A percentile compares a stretch with the other conserved stretches of the same genome.
These are phyloP conservation scores for Oligia fasciuncula DNA, from an alignment of 2,888 invertebrate genomes.

Conservation along the genomic window DNA sequence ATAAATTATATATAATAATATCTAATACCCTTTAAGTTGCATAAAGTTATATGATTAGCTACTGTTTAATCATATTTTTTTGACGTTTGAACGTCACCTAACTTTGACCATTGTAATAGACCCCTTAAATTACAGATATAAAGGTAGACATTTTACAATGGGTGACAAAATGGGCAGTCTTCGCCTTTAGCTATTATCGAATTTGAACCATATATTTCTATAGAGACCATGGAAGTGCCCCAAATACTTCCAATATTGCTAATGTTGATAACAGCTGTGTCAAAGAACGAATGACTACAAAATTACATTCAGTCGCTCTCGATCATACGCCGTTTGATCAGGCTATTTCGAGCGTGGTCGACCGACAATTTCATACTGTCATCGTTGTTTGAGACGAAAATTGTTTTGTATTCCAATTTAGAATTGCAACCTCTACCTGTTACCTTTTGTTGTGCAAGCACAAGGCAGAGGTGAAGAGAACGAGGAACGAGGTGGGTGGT, in stretches of 20 bases:
- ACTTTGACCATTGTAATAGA: no score
- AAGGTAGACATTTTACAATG: background rate
- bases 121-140: background rate
- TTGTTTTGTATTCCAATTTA: slow-evolving; percentile 43
- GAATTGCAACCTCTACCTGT: background rate
- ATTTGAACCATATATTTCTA: slow-evolving; percentile 20
- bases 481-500: no score
- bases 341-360: slow-evolving; percentile 36
- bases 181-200: background rate
- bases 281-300: slow-evolving; percentile 34
- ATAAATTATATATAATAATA: no score
- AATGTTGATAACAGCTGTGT: slow-evolving; percentile 24
- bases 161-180: background rate
- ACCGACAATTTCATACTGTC: slow-evolving; percentile 50
- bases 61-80: no score
- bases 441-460: background rate
- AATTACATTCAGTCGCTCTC: slow-evolving; percentile 37
- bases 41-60: no score
- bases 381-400: slow-evolving; percentile 18
- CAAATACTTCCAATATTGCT: slow-evolving; percentile 29
- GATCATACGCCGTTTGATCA: slow-evolving; percentile 6
- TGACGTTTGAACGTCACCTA: no score
- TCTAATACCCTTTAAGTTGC: background rate
- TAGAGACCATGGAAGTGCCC: background rate
- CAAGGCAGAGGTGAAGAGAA: no score